phyloP scores from a whole-genome alignment of 1,140 invertebrate genomes.

The Papilio aristodemus region DNA sequence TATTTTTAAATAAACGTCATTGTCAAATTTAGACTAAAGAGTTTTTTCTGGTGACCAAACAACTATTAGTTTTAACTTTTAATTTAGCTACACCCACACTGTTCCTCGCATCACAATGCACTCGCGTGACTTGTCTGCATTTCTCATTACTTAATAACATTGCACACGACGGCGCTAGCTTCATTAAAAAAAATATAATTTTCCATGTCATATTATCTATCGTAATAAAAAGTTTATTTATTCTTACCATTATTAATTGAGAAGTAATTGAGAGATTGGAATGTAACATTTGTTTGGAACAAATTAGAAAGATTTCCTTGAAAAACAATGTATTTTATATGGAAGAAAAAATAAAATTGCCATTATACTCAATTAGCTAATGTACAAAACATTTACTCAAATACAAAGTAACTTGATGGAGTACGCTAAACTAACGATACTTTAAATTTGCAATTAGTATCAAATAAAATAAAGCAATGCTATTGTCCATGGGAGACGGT shows the following conservation, averaged over 20 bases:
- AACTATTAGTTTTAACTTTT: neutral
- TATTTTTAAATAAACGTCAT: slow-evolving; percentile 24
- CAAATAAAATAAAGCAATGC: too few species aligned
- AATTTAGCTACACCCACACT: neutral
- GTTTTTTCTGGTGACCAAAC: neutral
- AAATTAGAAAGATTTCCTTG: too few species aligned
- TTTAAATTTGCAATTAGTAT: too few species aligned
- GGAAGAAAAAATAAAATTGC: too few species aligned
- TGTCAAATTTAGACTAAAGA: slow-evolving; percentile 5
- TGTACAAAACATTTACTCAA: too few species aligned
- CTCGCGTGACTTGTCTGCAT: slow-evolving; percentile 19
- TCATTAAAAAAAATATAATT: neutral
- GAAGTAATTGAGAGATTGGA: neutral
- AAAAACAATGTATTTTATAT: too few species aligned
- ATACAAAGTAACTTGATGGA: too few species aligned
- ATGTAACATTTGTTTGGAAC: too few species aligned
- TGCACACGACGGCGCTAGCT: neutral
- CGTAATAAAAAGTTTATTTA: neutral
- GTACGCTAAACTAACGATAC: too few species aligned
- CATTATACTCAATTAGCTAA: too few species aligned
- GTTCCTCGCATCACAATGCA: neutral
- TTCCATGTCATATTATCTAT: neutral
- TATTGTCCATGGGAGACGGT: too few species aligned
- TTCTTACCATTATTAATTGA: neutral
- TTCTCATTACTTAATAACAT: slow-evolving; percentile 19